Evolutionary conservation across 2,888 invertebrate species (phyloP).

Genomic region (Rotaria magnacalcarata): DNA sequence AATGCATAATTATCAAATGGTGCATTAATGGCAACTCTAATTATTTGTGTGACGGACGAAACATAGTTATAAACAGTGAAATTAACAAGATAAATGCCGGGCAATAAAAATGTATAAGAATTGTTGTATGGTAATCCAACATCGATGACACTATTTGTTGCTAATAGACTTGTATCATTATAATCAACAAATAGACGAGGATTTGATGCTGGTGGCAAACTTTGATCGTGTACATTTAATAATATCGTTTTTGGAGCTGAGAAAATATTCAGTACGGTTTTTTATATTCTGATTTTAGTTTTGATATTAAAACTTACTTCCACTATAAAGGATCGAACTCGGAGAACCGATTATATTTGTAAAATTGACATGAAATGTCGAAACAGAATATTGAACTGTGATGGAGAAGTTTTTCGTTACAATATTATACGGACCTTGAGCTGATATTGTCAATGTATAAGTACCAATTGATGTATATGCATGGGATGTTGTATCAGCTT

Average conservation of each 20-base stretch:
- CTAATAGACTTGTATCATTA: not conserved
- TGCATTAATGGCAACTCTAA: constrained; percentile 6
- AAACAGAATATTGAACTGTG: not conserved
- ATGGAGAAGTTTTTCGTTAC: not conserved
- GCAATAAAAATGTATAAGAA: not conserved
- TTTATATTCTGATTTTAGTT: no score
- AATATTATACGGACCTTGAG: not conserved
- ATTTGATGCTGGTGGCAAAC: not conserved
- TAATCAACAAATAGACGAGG: not conserved
- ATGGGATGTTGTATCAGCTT: not conserved
- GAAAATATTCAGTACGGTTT: not conserved
- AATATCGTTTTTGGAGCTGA: not conserved
- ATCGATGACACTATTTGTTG: not conserved
- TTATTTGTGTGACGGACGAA: not conserved
- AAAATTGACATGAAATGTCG: not conserved
- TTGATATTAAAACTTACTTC: not conserved
- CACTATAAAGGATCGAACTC: not conserved
- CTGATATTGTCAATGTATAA: not conserved
- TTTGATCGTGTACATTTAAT: not conserved
- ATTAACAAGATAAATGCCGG: not conserved
- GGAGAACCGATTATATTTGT: not conserved
- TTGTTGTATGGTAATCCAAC: not conserved
- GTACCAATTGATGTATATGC: not conserved
- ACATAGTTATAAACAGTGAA: not conserved
- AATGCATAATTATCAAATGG: not conserved